phyloP scores from a whole-genome alignment of 1,140 invertebrate genomes.

The Drosophila nigromelanica region DNA sequence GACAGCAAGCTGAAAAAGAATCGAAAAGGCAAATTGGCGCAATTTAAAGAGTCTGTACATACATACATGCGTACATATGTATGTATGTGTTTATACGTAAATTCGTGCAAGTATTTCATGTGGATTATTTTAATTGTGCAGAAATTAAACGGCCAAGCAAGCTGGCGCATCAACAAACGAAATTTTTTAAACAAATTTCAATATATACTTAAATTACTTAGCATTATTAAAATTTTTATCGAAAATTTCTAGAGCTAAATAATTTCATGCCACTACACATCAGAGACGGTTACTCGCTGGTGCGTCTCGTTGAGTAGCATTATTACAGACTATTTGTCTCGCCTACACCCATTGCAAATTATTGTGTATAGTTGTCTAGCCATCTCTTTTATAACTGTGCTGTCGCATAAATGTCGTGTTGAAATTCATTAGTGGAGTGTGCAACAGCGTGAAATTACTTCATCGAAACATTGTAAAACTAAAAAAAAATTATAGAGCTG shows the following conservation, averaged over 20 bases:
- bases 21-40: conserved; percentile 32
- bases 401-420: conserved; percentile 11
- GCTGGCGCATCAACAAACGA: neutral
- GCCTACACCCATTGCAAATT: conserved; percentile 14
- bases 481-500: conserved; percentile 44
- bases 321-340: conserved; percentile 16
- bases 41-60: conserved; percentile 20
- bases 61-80: conserved; percentile 1
- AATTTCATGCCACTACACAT: conserved; percentile 30
- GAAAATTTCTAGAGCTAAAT: conserved; percentile 24
- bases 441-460: conserved; percentile 32
- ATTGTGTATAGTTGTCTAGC: conserved; percentile 14
- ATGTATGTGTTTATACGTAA: conserved; percentile 7
- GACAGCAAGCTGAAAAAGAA: neutral
- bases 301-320: conserved; percentile 14
- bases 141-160: neutral
- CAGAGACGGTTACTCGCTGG: conserved; percentile 21
- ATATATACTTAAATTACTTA: neutral
- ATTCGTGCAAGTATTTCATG: neutral
- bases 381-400: conserved; percentile 54
- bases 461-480: conserved; percentile 39
- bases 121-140: neutral
- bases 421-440: conserved; percentile 11
- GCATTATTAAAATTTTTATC: conserved; percentile 9
- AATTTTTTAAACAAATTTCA: neutral